phyloP scores from a whole-genome alignment of 2,888 invertebrate genomes.

The Gymnosoma rotundatum region DNA sequence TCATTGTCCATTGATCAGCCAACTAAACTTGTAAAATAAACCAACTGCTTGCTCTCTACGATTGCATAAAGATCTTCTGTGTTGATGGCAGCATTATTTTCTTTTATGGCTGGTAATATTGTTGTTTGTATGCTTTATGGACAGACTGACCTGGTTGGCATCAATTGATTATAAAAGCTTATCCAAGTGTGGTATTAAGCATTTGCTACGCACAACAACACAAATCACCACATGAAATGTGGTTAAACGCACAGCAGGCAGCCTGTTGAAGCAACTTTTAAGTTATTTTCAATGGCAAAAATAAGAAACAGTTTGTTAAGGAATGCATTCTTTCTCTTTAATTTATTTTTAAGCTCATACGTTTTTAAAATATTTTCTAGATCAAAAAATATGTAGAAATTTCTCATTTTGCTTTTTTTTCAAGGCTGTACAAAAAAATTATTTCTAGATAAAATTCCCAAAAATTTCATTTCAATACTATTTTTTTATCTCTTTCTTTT shows the following conservation, averaged over 20 bases:
- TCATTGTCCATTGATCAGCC: constrained; percentile 54
- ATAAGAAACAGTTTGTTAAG: background rate
- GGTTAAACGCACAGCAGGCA: constrained; percentile 67
- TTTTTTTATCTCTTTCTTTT: too few relatives aligned
- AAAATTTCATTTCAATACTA: too few relatives aligned
- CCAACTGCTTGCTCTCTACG: background rate
- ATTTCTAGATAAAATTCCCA: too few relatives aligned
- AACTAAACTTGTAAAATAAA: background rate
- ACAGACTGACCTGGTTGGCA: constrained; percentile 27
- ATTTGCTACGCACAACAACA: constrained; percentile 70
- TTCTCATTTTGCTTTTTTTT: too few relatives aligned
- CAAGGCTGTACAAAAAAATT: too few relatives aligned
- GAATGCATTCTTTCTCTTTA: background rate
- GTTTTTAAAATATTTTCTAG: too few relatives aligned
- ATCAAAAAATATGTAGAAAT: too few relatives aligned
- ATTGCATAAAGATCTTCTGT: constrained; percentile 20
- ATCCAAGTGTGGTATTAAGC: constrained; percentile 66
- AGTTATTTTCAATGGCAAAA: constrained; percentile 36
- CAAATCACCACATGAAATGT: constrained; percentile 68
- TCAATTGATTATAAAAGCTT: constrained; percentile 68
- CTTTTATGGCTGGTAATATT: background rate
- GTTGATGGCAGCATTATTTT: background rate
- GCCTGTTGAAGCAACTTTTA: constrained; percentile 55
- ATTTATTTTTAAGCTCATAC: too few relatives aligned
- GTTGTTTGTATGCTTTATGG: background rate